Percentiles rank a stretch among this genome's conserved stretches.
Conservation (phyloP, 2,888 invertebrate genomes). For the Orthonychiurus folsomi region DNA sequence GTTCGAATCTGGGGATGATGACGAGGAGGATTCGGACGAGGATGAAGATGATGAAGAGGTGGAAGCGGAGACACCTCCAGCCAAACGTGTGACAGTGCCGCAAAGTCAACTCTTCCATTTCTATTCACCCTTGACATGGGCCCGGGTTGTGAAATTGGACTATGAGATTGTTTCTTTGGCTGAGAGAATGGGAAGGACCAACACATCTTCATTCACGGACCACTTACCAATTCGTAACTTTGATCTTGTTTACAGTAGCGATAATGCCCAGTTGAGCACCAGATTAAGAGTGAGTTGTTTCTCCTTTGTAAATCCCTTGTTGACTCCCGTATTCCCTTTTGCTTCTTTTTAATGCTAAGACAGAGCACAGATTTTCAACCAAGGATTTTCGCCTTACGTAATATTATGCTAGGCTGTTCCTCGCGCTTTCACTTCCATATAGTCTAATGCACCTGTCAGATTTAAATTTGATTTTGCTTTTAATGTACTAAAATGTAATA, state of each 20-base stretch:
- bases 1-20: constrained; percentile 14
- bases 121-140: constrained; percentile 37
- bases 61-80: constrained; percentile 6
- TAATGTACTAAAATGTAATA: background rate
- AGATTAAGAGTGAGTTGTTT: constrained; percentile 29
- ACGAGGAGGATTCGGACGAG: constrained; percentile 5
- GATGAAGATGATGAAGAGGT: constrained; percentile 13
- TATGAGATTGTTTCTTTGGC: constrained; percentile 25
- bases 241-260: constrained; percentile 26
- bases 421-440: too few relatives aligned
- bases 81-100: constrained; percentile 19
- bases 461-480: background rate
- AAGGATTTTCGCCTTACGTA: too few relatives aligned
- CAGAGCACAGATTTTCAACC: too few relatives aligned
- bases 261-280: constrained; percentile 27
- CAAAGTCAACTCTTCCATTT: constrained; percentile 39
- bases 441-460: too few relatives aligned
- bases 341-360: too few relatives aligned
- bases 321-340: too few relatives aligned
- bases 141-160: constrained; percentile 36
- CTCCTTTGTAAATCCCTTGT: too few relatives aligned
- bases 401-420: too few relatives aligned
- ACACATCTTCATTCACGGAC: constrained; percentile 11
- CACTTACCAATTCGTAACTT: constrained; percentile 35
- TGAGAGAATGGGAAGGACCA: constrained; percentile 2